Conservation (phyloP, 2,113 vertebrate genomes). For the Vidua macroura region DNA sequence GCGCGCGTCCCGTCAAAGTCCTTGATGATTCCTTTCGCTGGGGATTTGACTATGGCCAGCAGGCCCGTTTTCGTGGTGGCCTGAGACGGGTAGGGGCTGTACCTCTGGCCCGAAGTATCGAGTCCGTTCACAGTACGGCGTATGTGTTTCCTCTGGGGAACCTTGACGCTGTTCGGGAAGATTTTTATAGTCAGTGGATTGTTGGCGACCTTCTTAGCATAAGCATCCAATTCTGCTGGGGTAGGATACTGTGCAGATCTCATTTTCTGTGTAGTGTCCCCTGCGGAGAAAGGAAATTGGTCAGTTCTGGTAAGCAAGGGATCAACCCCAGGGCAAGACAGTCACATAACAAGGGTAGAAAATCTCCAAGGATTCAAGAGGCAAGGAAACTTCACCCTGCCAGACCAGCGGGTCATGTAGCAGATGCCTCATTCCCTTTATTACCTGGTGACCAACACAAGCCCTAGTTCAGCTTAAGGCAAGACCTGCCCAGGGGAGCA, state of each 20-base stretch:
- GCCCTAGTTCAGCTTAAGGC: not conserved
- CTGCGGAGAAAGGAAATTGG: slow-evolving; percentile 73
- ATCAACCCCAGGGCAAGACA: slow-evolving; percentile 37
- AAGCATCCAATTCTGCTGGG: slow-evolving; percentile 99
- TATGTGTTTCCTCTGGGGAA: slow-evolving; percentile 97
- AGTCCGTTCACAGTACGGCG: slow-evolving; percentile 98
- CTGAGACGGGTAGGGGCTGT: slow-evolving; percentile 97
- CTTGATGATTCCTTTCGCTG: slow-evolving; percentile 91
- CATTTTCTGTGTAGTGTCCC: slow-evolving; percentile 99
- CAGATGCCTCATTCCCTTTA: slow-evolving; percentile 2
- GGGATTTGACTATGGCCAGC: slow-evolving; percentile 91
- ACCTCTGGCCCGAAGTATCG: slow-evolving; percentile 95
- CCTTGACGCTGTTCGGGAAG: slow-evolving; percentile 98
- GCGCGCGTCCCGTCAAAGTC: slow-evolving; percentile 94
- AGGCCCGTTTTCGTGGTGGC: slow-evolving; percentile 91
- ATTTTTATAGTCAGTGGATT: slow-evolving; percentile 99
- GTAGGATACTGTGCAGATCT: slow-evolving; percentile 99
- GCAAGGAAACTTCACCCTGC: slow-evolving; percentile 16
- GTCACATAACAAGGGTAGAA: not conserved
- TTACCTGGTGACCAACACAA: not conserved
- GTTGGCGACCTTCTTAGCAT: slow-evolving; percentile 99
- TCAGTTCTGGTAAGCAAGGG: not conserved
- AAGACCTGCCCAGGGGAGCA: not conserved
- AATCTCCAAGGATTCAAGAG: slow-evolving; percentile 2
- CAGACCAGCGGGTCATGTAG: not conserved